These are phyloP conservation scores for Polietes domitor DNA, from an alignment of 2,888 invertebrate species.

Conservation along the genomic window DNA sequence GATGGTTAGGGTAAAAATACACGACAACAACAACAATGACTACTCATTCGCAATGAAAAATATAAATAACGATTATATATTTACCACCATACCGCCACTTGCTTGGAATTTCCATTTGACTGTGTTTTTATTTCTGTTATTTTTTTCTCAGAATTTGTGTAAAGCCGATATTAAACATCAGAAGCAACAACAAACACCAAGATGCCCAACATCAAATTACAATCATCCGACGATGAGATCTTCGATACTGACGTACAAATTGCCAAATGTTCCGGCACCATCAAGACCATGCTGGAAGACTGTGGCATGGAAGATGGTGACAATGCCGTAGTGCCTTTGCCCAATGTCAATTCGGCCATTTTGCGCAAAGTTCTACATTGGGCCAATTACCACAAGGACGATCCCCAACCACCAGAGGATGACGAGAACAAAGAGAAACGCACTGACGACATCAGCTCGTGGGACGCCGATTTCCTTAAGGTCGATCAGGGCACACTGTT, in stretches of 20 bases:
- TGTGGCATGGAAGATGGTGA: slow-evolving; percentile 94
- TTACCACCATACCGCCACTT: slow-evolving; percentile 51
- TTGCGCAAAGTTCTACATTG: slow-evolving; percentile 96
- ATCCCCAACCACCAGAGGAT: slow-evolving; percentile 97
- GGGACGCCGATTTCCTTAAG: slow-evolving; percentile 99
- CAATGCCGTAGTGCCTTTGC: slow-evolving; percentile 96
- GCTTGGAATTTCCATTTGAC: slow-evolving; percentile 22
- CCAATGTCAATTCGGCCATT: slow-evolving; percentile 98
- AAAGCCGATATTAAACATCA: neutral
- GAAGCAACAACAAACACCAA: slow-evolving; percentile 75
- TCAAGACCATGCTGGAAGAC: slow-evolving; percentile 99
- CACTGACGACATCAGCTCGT: slow-evolving; percentile 99
- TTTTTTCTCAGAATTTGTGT: slow-evolving; percentile 60
- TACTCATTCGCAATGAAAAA: neutral
- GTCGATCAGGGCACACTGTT: slow-evolving; percentile 98
- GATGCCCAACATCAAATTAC: slow-evolving; percentile 97
- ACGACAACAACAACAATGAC: slow-evolving; percentile 21
- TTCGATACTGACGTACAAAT: slow-evolving; percentile 98
- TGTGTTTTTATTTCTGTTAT: slow-evolving; percentile 42
- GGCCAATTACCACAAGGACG: slow-evolving; percentile 97
- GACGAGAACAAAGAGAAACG: slow-evolving; percentile 98
- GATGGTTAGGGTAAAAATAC: slow-evolving; percentile 24
- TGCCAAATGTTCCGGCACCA: slow-evolving; percentile 98
- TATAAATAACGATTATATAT: slow-evolving; percentile 3
- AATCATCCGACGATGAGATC: slow-evolving; percentile 96